Conservation (phyloP, 2,797 vertebrate genomes). For the Malurus leucopterus region DNA sequence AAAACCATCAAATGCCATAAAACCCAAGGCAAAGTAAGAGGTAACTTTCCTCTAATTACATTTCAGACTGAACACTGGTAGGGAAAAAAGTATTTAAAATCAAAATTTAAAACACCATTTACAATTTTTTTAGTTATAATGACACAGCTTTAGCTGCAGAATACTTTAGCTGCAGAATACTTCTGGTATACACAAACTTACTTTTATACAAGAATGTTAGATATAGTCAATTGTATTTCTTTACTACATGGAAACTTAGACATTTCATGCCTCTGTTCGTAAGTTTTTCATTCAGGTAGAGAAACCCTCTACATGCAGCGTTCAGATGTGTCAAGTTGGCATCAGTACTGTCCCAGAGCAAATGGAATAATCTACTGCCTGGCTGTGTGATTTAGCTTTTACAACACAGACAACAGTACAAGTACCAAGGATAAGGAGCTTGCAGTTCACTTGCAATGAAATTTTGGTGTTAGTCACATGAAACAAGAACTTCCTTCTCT, state of each 20-base stretch:
- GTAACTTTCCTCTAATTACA: neutral
- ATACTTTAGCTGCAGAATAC: neutral
- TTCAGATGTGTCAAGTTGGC: neutral
- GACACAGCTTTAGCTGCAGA: neutral
- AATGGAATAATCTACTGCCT: neutral
- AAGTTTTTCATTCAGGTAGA: neutral
- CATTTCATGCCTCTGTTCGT: neutral
- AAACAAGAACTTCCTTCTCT: neutral
- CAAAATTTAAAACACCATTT: neutral
- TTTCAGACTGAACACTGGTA: neutral
- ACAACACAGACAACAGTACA: neutral
- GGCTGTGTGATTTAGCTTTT: neutral
- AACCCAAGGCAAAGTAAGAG: neutral
- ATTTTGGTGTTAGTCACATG: neutral
- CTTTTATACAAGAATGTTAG: neutral
- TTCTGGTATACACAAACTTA: neutral
- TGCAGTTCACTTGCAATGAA: neutral
- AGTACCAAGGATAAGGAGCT: neutral
- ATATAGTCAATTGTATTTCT: neutral
- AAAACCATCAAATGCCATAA: neutral
- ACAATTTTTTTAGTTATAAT: neutral
- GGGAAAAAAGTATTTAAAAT: neutral
- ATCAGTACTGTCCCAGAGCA: neutral
- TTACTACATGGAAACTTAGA: neutral
- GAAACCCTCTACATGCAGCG: neutral